Evolutionary conservation across 2,113 vertebrate genomes (phyloP), one percentile per base, ranked within the genome.

Genomic region (Psilopogon haemacephalus): DNA sequence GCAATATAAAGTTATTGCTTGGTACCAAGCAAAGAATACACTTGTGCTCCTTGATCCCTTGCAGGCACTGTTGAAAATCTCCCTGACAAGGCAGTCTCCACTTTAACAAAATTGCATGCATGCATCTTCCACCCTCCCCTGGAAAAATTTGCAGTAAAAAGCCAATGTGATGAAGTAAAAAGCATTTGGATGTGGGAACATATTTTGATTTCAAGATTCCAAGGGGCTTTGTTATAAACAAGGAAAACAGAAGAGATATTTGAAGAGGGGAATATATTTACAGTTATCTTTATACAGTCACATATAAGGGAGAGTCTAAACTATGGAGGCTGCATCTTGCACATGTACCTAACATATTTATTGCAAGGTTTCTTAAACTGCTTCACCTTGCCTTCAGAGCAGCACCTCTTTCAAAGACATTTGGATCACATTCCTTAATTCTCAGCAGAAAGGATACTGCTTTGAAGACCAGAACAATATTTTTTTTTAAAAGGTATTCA

Each of bases 161-260:
- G 84, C 86, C 78, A 44, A 75, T 70, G 68, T 71, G 91, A 96
- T 95, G 96, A 83, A 94, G 91, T 78, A 92, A 92, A 94, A 96
- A 96, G 84, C 91, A 55, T 73, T 92, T 96, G 64, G 60, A 38
- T 87, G 87, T 91, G 87, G 84, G 88, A 96, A 90, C 20, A 8
- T 79, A 40, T 68, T 88, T 89, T 73, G 71, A 63, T 91, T 94
- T 95, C 68, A 94, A 92, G 84, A 78, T 93, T 95, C 91, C 86
- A 92, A 87, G 84, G 90, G 74, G 71, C 52, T 81, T 95, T 89
- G 81, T 83, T 60, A 64, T 91, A 90, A 92, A 27, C 46, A 95
- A 95, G 93, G 74, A 94, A 95, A 94, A 94, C 76, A 95, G 95
- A 96, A 93, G 62, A 92, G 55, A 46, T 67, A 64, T 87, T 73